Evolutionary conservation across 2,113 vertebrate genomes (phyloP).

Genomic region (Psettodes erumei): DNA sequence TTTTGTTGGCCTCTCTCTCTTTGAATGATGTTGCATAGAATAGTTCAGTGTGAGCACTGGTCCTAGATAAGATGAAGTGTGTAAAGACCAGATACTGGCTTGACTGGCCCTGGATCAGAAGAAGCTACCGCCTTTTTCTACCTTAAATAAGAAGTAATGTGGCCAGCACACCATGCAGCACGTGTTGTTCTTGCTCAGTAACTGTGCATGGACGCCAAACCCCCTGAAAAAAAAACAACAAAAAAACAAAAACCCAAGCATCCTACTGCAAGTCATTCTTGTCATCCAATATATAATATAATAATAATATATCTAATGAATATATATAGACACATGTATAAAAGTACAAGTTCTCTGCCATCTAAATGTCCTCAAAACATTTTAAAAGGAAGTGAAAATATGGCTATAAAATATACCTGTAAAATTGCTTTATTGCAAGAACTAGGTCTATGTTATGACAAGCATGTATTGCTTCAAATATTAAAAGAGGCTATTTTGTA

Average conservation of each 20-base stretch:
- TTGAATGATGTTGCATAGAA: constrained; percentile 75
- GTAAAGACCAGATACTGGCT: constrained; percentile 46
- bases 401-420: constrained; percentile 75
- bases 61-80: constrained; percentile 48
- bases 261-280: constrained; percentile 73
- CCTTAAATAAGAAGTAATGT: constrained; percentile 60
- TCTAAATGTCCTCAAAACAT: constrained; percentile 73
- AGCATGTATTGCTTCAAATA: constrained; percentile 83
- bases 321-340: constrained; percentile 78
- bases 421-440: constrained; percentile 78
- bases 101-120: constrained; percentile 69
- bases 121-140: constrained; percentile 68
- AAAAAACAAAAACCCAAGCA: no score
- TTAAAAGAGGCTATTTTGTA: constrained; percentile 86
- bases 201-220: constrained; percentile 81
- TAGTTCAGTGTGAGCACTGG: constrained; percentile 67
- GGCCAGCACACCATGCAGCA: constrained; percentile 70
- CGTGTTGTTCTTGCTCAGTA: constrained; percentile 76
- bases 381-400: constrained; percentile 72
- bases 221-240: constrained; percentile 63
- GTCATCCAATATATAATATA: constrained; percentile 75
- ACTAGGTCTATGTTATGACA: constrained; percentile 75
- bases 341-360: constrained; percentile 73
- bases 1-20: constrained; percentile 64
- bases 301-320: constrained; percentile 73